Percentiles rank a stretch among this genome's conserved stretches.
Evolutionary conservation across 2,888 invertebrate species (phyloP).

Genomic region (Serripes groenlandicus): DNA sequence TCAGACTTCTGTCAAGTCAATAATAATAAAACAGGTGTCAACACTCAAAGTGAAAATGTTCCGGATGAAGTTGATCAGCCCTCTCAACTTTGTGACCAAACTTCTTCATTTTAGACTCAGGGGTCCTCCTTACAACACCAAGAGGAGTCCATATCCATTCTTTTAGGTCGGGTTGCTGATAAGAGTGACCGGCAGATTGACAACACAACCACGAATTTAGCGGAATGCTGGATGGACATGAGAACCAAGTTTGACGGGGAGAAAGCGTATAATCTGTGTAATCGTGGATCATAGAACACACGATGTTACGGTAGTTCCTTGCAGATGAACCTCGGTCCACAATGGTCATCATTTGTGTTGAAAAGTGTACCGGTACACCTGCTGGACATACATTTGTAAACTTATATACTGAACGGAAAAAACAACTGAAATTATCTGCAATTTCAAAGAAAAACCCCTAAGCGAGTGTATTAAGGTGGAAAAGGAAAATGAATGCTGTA

Average conservation of each 20-base stretch:
- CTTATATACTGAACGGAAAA: neutral
- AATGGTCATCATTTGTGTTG: constrained; percentile 42
- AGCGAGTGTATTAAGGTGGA: neutral
- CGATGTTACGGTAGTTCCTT: constrained; percentile 58
- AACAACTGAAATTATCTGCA: neutral
- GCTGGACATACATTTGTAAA: constrained; percentile 20
- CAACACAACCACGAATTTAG: constrained; percentile 45
- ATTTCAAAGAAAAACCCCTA: neutral
- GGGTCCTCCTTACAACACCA: constrained; percentile 33
- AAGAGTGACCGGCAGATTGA: constrained; percentile 46
- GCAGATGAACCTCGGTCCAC: constrained; percentile 28
- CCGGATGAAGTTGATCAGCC: no score
- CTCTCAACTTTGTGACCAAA: no score
- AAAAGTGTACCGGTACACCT: constrained; percentile 3
- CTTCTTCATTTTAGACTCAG: constrained; percentile 31
- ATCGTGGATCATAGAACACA: constrained; percentile 61
- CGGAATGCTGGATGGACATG: constrained; percentile 65
- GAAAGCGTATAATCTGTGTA: constrained; percentile 57
- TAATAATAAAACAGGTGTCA: neutral
- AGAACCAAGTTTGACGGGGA: constrained; percentile 65
- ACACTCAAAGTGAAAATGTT: neutral
- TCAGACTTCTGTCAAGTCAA: constrained; percentile 15
- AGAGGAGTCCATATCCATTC: constrained; percentile 19
- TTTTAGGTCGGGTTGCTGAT: constrained; percentile 26
- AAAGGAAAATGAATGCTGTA: constrained; percentile 16